Evolutionary conservation across 2,797 vertebrate genomes (phyloP).

Genomic region (Syngnathus acus): DNA sequence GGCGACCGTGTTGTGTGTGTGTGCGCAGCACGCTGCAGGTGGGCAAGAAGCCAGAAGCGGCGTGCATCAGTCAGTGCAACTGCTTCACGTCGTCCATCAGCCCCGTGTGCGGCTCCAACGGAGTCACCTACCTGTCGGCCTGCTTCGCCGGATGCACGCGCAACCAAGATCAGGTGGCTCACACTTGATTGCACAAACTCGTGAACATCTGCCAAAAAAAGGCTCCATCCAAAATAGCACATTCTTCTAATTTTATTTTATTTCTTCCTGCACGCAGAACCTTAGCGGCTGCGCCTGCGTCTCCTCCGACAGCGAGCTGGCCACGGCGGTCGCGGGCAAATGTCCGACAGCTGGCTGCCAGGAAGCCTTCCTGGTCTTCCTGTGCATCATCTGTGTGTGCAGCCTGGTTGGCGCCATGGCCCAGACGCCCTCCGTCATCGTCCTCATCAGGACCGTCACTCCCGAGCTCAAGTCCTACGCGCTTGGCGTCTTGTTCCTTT

Average conservation of each 20-base stretch:
- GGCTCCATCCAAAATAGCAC: too few species aligned
- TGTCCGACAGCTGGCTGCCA: conserved; percentile 89
- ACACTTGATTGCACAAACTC: too few species aligned
- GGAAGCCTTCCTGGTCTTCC: conserved; percentile 92
- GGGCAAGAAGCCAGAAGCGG: conserved; percentile 75
- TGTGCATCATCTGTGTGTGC: conserved; percentile 94
- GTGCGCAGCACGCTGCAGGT: conserved; percentile 58
- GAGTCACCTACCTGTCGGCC: conserved; percentile 91
- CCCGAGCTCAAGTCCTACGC: conserved; percentile 97
- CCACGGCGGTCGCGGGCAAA: conserved; percentile 82
- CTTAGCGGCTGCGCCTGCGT: conserved; percentile 85
- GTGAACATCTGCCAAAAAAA: too few species aligned
- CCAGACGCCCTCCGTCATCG: conserved; percentile 95
- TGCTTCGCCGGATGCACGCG: conserved; percentile 92
- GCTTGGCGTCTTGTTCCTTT: conserved; percentile 89
- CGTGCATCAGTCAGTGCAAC: conserved; percentile 88
- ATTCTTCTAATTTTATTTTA: too few species aligned
- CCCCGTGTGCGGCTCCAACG: conserved; percentile 90
- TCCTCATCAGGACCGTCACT: conserved; percentile 95
- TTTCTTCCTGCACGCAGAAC: conserved; percentile 68
- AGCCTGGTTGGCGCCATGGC: conserved; percentile 98
- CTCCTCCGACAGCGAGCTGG: conserved; percentile 64
- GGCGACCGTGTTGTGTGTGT: conserved; percentile 21
- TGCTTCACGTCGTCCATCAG: conserved; percentile 93
- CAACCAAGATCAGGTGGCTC: conserved; percentile 46